Conservation (phyloP, 2,113 vertebrate species). For the Bombycilla garrulus region DNA sequence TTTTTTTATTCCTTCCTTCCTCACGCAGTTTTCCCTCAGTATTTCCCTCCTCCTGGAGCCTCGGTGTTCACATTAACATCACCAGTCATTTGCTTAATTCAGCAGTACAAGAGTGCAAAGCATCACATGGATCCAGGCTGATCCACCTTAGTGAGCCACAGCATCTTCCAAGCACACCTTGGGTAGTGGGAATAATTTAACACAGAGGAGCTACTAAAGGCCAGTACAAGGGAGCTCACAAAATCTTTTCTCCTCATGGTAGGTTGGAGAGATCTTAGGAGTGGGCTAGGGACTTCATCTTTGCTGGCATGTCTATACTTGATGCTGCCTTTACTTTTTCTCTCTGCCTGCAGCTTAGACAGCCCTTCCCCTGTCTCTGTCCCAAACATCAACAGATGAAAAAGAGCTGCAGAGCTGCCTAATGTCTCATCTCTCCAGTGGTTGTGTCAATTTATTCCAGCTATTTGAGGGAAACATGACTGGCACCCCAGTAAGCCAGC, state of each 20-base stretch:
- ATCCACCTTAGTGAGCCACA: neutral
- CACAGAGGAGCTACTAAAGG: neutral
- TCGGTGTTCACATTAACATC: neutral
- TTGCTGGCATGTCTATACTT: neutral
- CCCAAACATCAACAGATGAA: neutral
- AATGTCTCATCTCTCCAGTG: neutral
- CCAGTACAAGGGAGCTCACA: neutral
- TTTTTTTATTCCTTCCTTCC: neutral
- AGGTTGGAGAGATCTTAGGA: neutral
- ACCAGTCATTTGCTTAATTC: neutral
- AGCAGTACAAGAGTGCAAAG: neutral
- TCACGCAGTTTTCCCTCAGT: neutral
- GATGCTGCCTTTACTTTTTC: neutral
- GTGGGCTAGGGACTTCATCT: neutral
- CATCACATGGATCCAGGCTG: neutral
- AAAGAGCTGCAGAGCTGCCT: neutral
- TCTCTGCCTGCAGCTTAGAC: neutral
- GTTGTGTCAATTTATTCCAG: slow-evolving; percentile 33
- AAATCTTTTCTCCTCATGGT: neutral
- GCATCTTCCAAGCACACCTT: neutral
- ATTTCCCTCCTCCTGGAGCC: neutral
- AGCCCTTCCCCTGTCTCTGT: neutral
- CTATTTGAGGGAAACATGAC: slow-evolving; percentile 50
- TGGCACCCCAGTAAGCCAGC: slow-evolving; percentile 14
- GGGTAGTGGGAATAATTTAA: slow-evolving; percentile 5